phyloP scores from a whole-genome alignment of 2,113 vertebrate species.

The Oreochromis spilurus region DNA sequence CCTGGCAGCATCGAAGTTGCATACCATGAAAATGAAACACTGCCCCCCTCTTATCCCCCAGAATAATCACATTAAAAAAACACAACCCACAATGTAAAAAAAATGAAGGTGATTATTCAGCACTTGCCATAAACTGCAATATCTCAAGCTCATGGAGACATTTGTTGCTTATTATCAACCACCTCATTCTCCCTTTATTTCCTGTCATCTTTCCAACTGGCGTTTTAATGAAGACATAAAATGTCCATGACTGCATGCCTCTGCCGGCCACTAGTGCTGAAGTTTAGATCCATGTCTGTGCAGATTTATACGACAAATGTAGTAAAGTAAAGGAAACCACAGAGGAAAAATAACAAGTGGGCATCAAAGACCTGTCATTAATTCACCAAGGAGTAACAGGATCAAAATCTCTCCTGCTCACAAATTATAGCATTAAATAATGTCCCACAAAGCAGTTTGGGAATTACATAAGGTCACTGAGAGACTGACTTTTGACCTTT shows the following conservation, averaged over 20 bases:
- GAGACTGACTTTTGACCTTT: neutral
- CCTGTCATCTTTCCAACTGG: neutral
- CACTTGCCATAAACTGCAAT: neutral
- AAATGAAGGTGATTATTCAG: neutral
- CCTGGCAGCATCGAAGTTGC: neutral
- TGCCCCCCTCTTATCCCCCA: neutral
- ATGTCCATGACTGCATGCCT: neutral
- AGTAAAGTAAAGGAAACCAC: neutral
- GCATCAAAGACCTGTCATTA: neutral
- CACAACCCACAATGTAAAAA: neutral
- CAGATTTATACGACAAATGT: neutral
- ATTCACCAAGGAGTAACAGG: neutral
- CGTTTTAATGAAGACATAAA: neutral
- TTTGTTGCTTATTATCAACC: neutral
- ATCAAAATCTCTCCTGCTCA: neutral
- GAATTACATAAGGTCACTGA: neutral
- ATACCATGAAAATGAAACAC: neutral
- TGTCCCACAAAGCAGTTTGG: neutral
- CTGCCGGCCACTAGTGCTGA: neutral
- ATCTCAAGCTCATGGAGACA: neutral
- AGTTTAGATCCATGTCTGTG: neutral
- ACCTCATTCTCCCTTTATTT: neutral
- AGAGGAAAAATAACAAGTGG: neutral
- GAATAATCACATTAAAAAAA: neutral
- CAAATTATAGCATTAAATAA: neutral